A percentile compares a stretch with the other conserved stretches of the same genome.
These are phyloP conservation scores for Paracanthobrama guichenoti DNA, from an alignment of 2,113 vertebrate species.

Conservation along the genomic window DNA sequence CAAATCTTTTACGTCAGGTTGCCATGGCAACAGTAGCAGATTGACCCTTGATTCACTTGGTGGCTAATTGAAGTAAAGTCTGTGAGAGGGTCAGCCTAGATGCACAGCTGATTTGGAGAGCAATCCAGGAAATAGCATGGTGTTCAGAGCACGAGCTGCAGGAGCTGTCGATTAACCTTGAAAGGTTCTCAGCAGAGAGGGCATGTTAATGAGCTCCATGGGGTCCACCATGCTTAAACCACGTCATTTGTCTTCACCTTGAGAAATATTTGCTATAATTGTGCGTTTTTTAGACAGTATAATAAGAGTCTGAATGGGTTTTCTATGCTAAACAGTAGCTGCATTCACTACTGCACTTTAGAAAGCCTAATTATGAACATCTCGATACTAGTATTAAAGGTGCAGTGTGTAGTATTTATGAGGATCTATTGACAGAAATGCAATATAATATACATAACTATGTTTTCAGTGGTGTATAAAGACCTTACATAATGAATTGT, in stretches of 20 bases:
- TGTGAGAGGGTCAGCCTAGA: slow-evolving; percentile 14
- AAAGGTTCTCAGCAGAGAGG: slow-evolving; percentile 12
- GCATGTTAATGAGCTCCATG: neutral
- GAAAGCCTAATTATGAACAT: neutral
- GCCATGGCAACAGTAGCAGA: neutral
- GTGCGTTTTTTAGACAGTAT: neutral
- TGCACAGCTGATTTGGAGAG: slow-evolving; percentile 14
- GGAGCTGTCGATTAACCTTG: slow-evolving; percentile 26
- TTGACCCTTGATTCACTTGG: slow-evolving; percentile 39
- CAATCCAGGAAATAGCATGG: neutral
- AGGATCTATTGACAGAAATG: no score
- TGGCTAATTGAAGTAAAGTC: slow-evolving; percentile 27
- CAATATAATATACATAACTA: no score
- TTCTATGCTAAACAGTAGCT: neutral
- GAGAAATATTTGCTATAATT: neutral
- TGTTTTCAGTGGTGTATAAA: no score
- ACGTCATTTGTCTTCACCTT: neutral
- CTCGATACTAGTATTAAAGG: no score
- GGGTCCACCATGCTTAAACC: neutral
- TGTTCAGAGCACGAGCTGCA: neutral
- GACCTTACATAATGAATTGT: no score
- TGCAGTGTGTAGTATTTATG: no score
- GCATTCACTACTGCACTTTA: neutral
- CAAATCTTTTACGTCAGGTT: slow-evolving; percentile 19
- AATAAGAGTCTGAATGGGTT: neutral